phyloP scores from a whole-genome alignment of 1,140 invertebrate species.

The Rhagoletis pomonella region DNA sequence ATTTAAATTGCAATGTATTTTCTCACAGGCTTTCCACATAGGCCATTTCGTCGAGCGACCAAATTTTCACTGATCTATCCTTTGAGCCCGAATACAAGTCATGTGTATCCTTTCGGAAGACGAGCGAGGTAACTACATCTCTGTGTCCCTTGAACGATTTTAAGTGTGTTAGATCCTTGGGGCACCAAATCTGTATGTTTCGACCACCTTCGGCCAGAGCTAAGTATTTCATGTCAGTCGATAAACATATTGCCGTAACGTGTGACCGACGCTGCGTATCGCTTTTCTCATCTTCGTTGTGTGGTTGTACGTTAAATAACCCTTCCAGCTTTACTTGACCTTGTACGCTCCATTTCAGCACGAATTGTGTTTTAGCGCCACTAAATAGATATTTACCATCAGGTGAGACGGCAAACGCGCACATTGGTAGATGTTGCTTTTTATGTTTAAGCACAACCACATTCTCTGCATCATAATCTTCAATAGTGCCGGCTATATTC shows the following conservation, averaged over 20 bases:
- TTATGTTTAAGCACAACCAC: slow-evolving; percentile 79
- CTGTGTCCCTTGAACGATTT: slow-evolving; percentile 90
- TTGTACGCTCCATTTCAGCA: slow-evolving; percentile 88
- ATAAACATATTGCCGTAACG: slow-evolving; percentile 85
- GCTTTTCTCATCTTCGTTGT: slow-evolving; percentile 76
- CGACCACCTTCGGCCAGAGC: slow-evolving; percentile 86
- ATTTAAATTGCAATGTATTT: neutral
- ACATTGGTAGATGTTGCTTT: slow-evolving; percentile 86
- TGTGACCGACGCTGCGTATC: slow-evolving; percentile 74
- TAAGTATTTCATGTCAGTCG: slow-evolving; percentile 90
- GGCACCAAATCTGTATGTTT: slow-evolving; percentile 90
- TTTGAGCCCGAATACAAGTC: slow-evolving; percentile 89
- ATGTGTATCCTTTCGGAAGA: slow-evolving; percentile 91
- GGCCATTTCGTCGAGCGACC: slow-evolving; percentile 96
- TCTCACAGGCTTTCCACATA: slow-evolving; percentile 94
- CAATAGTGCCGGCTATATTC: slow-evolving; percentile 82
- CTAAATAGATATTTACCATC: slow-evolving; percentile 86
- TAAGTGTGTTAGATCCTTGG: slow-evolving; percentile 83
- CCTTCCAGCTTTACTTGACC: slow-evolving; percentile 66
- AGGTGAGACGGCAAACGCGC: slow-evolving; percentile 85
- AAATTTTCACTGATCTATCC: slow-evolving; percentile 92
- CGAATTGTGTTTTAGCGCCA: slow-evolving; percentile 90
- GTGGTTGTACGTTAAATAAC: slow-evolving; percentile 71
- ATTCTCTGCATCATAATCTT: slow-evolving; percentile 74
- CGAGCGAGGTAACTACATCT: slow-evolving; percentile 84